Conservation (phyloP, 2,113 vertebrate species). For the Nibea albiflora region DNA sequence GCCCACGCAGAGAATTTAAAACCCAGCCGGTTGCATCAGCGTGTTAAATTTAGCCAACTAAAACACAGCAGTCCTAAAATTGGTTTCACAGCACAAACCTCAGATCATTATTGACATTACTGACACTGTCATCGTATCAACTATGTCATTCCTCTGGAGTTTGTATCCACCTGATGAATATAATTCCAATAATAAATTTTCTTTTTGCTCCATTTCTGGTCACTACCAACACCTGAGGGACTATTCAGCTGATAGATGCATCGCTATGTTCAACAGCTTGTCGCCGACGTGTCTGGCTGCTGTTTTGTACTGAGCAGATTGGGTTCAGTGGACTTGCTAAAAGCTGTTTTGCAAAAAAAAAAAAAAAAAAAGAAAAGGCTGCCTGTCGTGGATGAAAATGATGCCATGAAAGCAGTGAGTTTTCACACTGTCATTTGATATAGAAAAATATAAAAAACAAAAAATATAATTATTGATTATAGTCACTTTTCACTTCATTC, state of each 20-base stretch:
- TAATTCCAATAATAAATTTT: background rate
- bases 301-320: background rate
- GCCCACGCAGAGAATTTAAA: conserved; percentile 1
- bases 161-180: background rate
- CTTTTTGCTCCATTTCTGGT: background rate
- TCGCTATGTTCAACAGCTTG: background rate
- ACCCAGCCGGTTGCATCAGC: background rate
- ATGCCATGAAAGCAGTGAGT: background rate
- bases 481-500: too few relatives aligned
- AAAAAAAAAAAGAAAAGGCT: too few relatives aligned
- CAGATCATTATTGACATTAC: background rate
- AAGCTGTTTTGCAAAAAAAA: background rate
- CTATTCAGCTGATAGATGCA: too few relatives aligned
- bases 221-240: background rate
- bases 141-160: too few relatives aligned
- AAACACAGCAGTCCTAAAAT: background rate
- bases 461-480: too few relatives aligned
- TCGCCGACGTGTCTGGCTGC: background rate
- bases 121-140: too few relatives aligned
- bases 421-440: too few relatives aligned
- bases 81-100: background rate
- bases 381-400: background rate
- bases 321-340: too few relatives aligned
- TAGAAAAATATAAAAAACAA: too few relatives aligned
- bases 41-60: background rate